Conservation (phyloP, 2,113 vertebrate species). For the cattle (Bos taurus) region DNA sequence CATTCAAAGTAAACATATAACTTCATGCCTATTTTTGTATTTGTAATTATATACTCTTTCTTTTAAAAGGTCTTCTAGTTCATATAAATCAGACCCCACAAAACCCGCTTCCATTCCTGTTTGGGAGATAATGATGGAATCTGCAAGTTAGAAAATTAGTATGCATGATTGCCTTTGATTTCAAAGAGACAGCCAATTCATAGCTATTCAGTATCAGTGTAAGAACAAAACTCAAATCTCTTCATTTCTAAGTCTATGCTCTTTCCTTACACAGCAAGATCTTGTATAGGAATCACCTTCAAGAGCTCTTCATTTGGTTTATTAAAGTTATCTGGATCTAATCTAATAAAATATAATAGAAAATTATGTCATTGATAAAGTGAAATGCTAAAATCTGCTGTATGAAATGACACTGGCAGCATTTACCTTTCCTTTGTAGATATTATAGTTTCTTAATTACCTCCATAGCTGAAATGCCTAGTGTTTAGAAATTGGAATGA, state of each 20-base stretch:
- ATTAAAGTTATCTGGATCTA: constrained; percentile 10
- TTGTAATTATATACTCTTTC: neutral
- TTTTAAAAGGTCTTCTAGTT: neutral
- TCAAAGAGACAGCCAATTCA: neutral
- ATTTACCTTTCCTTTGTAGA: constrained; percentile 66
- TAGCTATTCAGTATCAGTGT: neutral
- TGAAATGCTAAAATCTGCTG: constrained; percentile 61
- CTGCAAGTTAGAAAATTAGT: neutral
- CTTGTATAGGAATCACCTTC: neutral
- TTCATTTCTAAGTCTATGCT: neutral
- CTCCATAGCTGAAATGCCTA: constrained; percentile 64
- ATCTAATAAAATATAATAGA: constrained; percentile 71
- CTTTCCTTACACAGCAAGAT: neutral
- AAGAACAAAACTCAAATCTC: neutral
- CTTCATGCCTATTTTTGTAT: neutral
- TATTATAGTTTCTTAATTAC: constrained; percentile 80
- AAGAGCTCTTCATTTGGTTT: constrained; percentile 7
- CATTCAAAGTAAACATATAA: neutral
- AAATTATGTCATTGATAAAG: constrained; percentile 69
- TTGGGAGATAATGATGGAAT: neutral
- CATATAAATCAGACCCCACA: neutral
- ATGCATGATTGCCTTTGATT: neutral
- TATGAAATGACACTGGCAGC: constrained; percentile 68
- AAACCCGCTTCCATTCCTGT: neutral
- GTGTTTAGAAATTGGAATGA: constrained; percentile 79